These are phyloP conservation scores for Hoplostethus mediterraneus DNA, from an alignment of 2,797 vertebrate genomes.

Conservation along the genomic window DNA sequence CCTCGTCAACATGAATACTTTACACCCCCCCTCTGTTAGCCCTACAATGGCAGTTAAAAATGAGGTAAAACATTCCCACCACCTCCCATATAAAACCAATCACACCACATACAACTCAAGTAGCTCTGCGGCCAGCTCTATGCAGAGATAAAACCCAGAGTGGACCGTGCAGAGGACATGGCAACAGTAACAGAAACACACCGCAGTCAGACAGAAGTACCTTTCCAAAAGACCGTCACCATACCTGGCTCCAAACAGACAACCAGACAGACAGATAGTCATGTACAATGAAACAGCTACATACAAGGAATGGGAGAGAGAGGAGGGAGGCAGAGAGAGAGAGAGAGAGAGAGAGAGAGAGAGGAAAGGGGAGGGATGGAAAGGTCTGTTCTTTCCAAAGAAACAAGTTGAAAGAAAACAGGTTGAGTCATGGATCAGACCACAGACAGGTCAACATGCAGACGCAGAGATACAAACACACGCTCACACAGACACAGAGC, in stretches of 20 bases:
- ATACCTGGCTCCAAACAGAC: conserved; percentile 56
- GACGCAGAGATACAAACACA: conserved; percentile 15
- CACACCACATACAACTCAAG: conserved; percentile 1
- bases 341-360: not conserved
- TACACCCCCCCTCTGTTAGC: not conserved
- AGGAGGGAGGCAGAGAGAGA: conserved; percentile 21
- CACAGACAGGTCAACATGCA: conserved; percentile 42
- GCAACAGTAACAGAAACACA: conserved; percentile 35
- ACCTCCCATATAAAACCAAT: not conserved
- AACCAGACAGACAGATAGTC: conserved; percentile 31
- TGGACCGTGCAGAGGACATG: conserved; percentile 18
- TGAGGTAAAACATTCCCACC: not conserved
- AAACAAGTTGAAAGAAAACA: conserved; percentile 75
- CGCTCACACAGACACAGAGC: conserved; percentile 10
- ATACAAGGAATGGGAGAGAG: conserved; percentile 22
- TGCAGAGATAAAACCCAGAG: conserved; percentile 45
- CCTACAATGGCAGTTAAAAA: not conserved
- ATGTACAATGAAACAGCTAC: conserved; percentile 37
- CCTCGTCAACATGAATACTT: not conserved
- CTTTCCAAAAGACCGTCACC: conserved; percentile 67
- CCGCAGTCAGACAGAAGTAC: conserved; percentile 49
- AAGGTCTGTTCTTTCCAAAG: conserved; percentile 73
- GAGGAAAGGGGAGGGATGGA: conserved; percentile 75
- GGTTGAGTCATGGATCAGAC: conserved; percentile 79
- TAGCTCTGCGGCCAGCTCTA: conserved; percentile 32